These are phyloP conservation scores for Manis pentadactyla DNA, from an alignment of 2,797 vertebrate genomes.

Conservation along the genomic window DNA sequence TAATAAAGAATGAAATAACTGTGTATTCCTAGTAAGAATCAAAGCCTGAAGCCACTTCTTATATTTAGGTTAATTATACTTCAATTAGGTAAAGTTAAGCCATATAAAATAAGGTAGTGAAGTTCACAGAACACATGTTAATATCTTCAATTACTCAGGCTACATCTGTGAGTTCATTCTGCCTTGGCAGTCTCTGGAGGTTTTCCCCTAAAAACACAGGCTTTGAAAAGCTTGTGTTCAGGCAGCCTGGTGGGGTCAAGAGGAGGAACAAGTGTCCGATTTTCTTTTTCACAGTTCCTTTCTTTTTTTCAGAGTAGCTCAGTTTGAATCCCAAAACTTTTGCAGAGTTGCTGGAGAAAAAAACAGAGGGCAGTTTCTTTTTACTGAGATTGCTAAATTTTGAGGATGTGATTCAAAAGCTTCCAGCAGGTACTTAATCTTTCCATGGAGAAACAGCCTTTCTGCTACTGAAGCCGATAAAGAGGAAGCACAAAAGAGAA, in stretches of 20 bases:
- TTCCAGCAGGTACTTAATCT: neutral
- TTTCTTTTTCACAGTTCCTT: neutral
- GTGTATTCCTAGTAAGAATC: neutral
- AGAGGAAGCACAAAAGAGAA: neutral
- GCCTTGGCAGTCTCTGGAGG: neutral
- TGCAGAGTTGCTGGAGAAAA: neutral
- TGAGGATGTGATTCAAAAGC: neutral
- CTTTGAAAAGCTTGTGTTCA: neutral
- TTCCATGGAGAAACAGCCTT: neutral
- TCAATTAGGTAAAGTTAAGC: slow-evolving; percentile 39
- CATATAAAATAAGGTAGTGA: neutral
- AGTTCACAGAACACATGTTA: neutral
- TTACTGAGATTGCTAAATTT: neutral
- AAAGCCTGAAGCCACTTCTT: slow-evolving; percentile 33
- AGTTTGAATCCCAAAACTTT: neutral
- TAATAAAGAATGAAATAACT: slow-evolving; percentile 55
- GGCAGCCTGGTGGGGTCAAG: neutral
- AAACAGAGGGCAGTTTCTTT: neutral
- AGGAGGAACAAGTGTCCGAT: neutral
- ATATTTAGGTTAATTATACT: neutral
- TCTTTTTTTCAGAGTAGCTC: neutral
- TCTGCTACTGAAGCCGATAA: neutral
- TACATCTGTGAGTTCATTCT: neutral
- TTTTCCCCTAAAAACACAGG: neutral
- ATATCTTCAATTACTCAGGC: neutral